Percentiles rank a stretch among this genome's conserved stretches.
Conservation (phyloP, 1,140 invertebrate species). For the Patella vulgata region DNA sequence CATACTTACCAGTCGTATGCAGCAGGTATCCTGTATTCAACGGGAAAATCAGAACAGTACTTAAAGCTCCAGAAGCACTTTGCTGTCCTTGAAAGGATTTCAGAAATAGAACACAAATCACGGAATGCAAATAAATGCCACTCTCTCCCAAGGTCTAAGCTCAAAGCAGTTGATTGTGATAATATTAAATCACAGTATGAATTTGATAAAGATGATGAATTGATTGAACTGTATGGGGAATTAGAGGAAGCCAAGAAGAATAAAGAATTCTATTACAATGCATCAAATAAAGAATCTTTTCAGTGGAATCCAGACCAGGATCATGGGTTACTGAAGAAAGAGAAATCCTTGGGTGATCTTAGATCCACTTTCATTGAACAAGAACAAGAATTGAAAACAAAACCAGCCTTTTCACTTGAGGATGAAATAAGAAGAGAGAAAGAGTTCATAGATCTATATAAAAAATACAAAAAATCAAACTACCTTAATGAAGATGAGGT, state of each 20-base stretch:
- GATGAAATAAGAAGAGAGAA: slow-evolving; percentile 26
- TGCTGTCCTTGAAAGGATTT: slow-evolving; percentile 84
- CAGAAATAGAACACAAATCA: slow-evolving; percentile 71
- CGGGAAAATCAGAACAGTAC: slow-evolving; percentile 81
- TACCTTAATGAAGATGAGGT: no score
- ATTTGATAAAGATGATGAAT: slow-evolving; percentile 83
- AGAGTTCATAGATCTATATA: slow-evolving; percentile 26
- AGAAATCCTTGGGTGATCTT: slow-evolving; percentile 87
- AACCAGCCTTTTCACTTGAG: not conserved
- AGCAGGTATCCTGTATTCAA: slow-evolving; percentile 76
- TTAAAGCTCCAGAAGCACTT: slow-evolving; percentile 88
- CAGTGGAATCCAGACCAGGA: slow-evolving; percentile 79
- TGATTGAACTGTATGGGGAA: slow-evolving; percentile 81
- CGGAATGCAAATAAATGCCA: slow-evolving; percentile 81
- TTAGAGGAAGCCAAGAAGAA: slow-evolving; percentile 82
- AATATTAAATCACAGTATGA: slow-evolving; percentile 65
- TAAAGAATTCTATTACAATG: slow-evolving; percentile 83
- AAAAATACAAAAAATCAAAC: slow-evolving; percentile 1
- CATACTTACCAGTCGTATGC: slow-evolving; percentile 64
- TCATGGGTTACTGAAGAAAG: slow-evolving; percentile 80
- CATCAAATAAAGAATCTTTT: slow-evolving; percentile 76
- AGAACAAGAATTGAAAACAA: not conserved
- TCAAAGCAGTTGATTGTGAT: no score
- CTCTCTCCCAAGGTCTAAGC: not conserved
- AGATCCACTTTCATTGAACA: slow-evolving; percentile 15